Percentiles rank a stretch among this genome's conserved stretches.
These are phyloP conservation scores for Piaya cayana DNA, from an alignment of 2,113 vertebrate genomes.

Conservation along the genomic window DNA sequence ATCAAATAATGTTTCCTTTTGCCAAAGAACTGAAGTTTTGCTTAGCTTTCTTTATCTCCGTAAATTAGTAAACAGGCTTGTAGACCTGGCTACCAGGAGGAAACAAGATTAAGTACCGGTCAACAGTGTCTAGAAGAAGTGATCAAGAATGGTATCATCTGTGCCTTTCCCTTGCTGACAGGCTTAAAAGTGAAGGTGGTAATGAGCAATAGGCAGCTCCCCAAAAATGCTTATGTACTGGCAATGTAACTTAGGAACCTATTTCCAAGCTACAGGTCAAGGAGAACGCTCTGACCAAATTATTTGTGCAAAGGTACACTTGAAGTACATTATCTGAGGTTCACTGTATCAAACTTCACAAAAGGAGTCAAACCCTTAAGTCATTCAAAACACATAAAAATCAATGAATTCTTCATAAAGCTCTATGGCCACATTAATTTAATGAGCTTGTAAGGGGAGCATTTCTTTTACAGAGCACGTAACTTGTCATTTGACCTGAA, in stretches of 20 bases:
- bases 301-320: background rate
- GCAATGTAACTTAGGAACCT: background rate
- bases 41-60: background rate
- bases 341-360: background rate
- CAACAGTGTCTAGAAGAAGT: background rate
- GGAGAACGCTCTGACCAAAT: background rate
- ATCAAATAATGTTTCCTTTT: background rate
- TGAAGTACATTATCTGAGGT: background rate
- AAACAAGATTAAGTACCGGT: background rate
- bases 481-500: background rate
- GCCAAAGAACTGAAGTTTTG: background rate
- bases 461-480: background rate
- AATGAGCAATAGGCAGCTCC: background rate
- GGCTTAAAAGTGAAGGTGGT: background rate
- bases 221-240: background rate
- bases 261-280: background rate
- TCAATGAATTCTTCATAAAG: background rate
- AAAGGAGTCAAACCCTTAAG: background rate
- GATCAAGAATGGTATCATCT: background rate
- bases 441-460: background rate
- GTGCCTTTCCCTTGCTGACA: background rate
- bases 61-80: background rate
- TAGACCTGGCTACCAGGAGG: background rate
- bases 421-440: background rate
- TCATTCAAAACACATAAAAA: background rate